A percentile compares a stretch with the other conserved stretches of the same genome.
phyloP scores from a whole-genome alignment of 2,888 invertebrate genomes.

The Drosophila anceps region DNA sequence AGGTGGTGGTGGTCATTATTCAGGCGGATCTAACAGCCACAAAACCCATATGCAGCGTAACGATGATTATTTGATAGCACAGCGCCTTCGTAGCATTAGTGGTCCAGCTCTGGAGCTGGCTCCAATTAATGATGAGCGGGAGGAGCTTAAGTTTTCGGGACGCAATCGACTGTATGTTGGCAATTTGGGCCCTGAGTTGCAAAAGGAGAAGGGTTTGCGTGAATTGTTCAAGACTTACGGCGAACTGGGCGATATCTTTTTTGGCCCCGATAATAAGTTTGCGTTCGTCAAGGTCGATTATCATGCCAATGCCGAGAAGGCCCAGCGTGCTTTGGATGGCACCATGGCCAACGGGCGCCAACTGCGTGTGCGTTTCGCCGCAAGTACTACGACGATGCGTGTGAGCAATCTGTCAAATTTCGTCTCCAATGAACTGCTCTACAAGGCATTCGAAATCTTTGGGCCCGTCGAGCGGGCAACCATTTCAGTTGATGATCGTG shows the following conservation, averaged over 20 bases:
- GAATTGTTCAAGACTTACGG: conserved; percentile 95
- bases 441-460: conserved; percentile 94
- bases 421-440: conserved; percentile 97
- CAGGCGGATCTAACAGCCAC: conserved; percentile 15
- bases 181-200: conserved; percentile 88
- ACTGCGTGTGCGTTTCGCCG: conserved; percentile 96
- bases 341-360: conserved; percentile 92
- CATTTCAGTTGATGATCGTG: conserved; percentile 98
- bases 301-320: conserved; percentile 95
- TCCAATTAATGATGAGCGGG: conserved; percentile 87
- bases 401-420: conserved; percentile 96
- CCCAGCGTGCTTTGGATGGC: conserved; percentile 97
- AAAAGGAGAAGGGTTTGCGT: conserved; percentile 94
- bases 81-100: conserved; percentile 89
- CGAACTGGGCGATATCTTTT: conserved; percentile 95
- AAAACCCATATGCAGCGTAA: conserved; percentile 80
- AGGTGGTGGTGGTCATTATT: not conserved
- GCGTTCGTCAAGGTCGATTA: conserved; percentile 91
- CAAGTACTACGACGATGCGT: conserved; percentile 95
- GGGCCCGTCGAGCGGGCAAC: conserved; percentile 96
- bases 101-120: conserved; percentile 92
- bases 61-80: conserved; percentile 88
- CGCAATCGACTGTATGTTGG: conserved; percentile 98
- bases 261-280: conserved; percentile 97
- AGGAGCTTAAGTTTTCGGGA: conserved; percentile 94